Evolutionary conservation across 2,113 vertebrate species (phyloP).

Genomic region (Periophthalmodon schlosseri): DNA sequence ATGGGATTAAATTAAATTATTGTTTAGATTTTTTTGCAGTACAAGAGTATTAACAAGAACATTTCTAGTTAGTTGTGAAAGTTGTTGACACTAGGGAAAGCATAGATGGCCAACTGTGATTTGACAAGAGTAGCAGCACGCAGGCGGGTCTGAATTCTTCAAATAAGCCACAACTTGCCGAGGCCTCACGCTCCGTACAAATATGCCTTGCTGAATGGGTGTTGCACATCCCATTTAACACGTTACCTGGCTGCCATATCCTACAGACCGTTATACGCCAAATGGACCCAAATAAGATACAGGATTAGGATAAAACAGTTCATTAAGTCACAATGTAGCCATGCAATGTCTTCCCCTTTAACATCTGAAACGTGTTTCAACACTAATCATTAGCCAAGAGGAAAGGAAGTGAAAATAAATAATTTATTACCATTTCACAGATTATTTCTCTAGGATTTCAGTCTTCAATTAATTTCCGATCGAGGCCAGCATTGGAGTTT

Average conservation of each 20-base stretch:
- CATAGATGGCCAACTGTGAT: slow-evolving; percentile 21
- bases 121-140: slow-evolving; percentile 15
- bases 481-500: slow-evolving; percentile 37
- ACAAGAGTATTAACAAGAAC: neutral
- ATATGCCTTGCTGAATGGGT: slow-evolving; percentile 66
- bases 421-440: slow-evolving; percentile 61
- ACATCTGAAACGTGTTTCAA: neutral
- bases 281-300: neutral
- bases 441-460: slow-evolving; percentile 22
- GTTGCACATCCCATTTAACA: slow-evolving; percentile 52
- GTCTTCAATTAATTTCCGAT: slow-evolving; percentile 41
- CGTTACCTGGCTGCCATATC: slow-evolving; percentile 15
- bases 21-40: neutral
- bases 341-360: neutral
- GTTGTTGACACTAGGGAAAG: slow-evolving; percentile 5
- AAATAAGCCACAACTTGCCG: slow-evolving; percentile 74
- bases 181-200: slow-evolving; percentile 45
- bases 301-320: neutral
- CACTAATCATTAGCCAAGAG: slow-evolving; percentile 19
- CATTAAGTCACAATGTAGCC: neutral
- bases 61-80: slow-evolving; percentile 4
- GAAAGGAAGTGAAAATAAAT: slow-evolving; percentile 1
- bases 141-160: slow-evolving; percentile 67
- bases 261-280: slow-evolving; percentile 41
- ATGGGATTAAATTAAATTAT: neutral